A percentile compares a stretch with the other conserved stretches of the same genome.
Conservation (phyloP, 2,888 invertebrate species). For the Drosophila pseudotalamancana region DNA sequence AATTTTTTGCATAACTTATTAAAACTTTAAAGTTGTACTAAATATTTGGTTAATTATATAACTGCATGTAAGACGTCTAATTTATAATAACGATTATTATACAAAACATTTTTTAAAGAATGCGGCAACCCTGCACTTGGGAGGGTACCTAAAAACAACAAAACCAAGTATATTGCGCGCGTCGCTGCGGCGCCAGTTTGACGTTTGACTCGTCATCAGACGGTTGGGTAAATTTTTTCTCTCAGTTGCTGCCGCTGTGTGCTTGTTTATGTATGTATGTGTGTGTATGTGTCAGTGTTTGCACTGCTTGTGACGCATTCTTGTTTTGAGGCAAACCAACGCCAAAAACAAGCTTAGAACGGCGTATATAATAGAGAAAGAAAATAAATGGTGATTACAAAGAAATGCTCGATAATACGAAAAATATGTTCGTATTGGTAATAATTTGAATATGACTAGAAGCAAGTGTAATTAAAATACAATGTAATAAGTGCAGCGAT, state of each 20-base stretch:
- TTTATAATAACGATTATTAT: background rate
- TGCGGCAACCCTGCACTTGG: conserved; percentile 57
- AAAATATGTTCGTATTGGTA: conserved; percentile 19
- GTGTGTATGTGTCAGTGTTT: conserved; percentile 43
- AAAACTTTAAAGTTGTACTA: background rate
- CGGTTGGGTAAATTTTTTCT: conserved; percentile 71
- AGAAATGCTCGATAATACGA: conserved; percentile 19
- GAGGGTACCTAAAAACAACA: conserved; percentile 72
- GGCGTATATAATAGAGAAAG: conserved; percentile 37
- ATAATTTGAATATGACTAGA: conserved; percentile 28
- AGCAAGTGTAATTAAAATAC: conserved; percentile 41
- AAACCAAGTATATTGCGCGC: conserved; percentile 64
- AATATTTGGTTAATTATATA: too few species aligned
- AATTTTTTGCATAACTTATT: background rate
- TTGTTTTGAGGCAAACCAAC: conserved; percentile 70
- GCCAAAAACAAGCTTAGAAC: conserved; percentile 47
- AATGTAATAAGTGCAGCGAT: conserved; percentile 46
- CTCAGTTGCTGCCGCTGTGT: conserved; percentile 50
- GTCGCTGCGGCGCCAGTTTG: conserved; percentile 72
- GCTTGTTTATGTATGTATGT: conserved; percentile 34
- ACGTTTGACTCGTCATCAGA: conserved; percentile 74
- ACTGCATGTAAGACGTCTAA: background rate
- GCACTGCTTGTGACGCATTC: conserved; percentile 67
- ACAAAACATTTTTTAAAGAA: background rate
- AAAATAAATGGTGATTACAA: conserved; percentile 39